Evolutionary conservation across 1,140 invertebrate species (phyloP), one percentile per base, ranked within the genome.

Genomic region (Microplitis mediator): DNA sequence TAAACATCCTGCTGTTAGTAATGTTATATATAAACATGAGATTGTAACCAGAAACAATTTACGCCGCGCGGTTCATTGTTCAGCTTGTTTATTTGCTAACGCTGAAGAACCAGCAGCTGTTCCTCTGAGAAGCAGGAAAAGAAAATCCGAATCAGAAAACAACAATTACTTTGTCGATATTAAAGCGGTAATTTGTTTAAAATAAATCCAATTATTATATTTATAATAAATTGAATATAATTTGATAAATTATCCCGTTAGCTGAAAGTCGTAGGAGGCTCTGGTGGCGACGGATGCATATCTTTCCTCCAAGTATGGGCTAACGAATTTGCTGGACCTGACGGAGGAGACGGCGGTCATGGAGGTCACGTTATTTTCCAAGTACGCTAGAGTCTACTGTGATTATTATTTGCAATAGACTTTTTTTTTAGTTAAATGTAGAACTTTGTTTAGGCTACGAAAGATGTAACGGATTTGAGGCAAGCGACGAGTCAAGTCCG

Each of bases 341-440:
- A 97, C 87, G 98, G 98, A 4, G 98, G 97, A 0, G 95, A 99
- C 88, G 98, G 98, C 9, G 98, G 98, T 1, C 91, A 97, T 82
- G 98, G 98, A n/a, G 98, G 95, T 0, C 98, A 99, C 88, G 93
- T 99, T 2, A 91, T 99, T 62, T 95, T 98, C 79, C 85, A 94
- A 88, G 93, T 93, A 81, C 14, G 63, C 64, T 60, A 61, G 39
- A 36, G 14, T 61, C 4, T 13, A 32, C 23, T 32, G 31, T 34
- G 4, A 61, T 31, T 61, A 23, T 61, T 36, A 13, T 3, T 63
- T 5, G 14, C 4, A 2, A 63, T 23, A 63, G 6, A 23, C 14
- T 8, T 4, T 64, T 39, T 35, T 65, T 36, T n/a, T 56, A 54
- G 39, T 51, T 66, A 31, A 3, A 66, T 58, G 32, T 54, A 61